A percentile compares a stretch with the other conserved stretches of the same genome.
Evolutionary conservation across 2,888 invertebrate species (phyloP).

Genomic region (Tethea ocularis): DNA sequence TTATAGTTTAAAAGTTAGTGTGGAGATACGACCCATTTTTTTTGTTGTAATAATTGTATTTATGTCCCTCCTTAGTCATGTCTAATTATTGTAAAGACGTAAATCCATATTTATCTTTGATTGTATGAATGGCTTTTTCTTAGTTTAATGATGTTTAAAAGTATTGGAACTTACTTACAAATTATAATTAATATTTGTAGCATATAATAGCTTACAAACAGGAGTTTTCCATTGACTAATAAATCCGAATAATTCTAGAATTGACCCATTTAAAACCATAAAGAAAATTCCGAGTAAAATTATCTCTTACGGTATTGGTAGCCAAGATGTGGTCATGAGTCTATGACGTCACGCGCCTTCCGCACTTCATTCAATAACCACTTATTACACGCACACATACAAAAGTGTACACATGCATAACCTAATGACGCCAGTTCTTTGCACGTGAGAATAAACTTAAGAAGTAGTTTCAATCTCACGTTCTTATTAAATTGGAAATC

Average conservation of each 20-base stretch:
- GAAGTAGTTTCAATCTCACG: slow-evolving; percentile 20
- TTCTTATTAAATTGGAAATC: slow-evolving; percentile 14
- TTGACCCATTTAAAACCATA: not conserved
- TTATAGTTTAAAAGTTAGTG: too few relatives aligned
- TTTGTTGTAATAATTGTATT: too few relatives aligned
- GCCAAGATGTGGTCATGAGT: slow-evolving; percentile 23
- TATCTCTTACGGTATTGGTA: slow-evolving; percentile 19
- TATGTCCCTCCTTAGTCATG: too few relatives aligned
- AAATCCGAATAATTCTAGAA: not conserved
- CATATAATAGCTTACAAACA: too few relatives aligned
- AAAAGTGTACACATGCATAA: slow-evolving; percentile 10
- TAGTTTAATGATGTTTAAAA: too few relatives aligned
- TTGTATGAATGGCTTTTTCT: too few relatives aligned
- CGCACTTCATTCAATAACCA: slow-evolving; percentile 44
- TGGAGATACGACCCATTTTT: too few relatives aligned
- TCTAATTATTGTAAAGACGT: too few relatives aligned
- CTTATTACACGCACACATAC: slow-evolving; percentile 21
- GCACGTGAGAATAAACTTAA: slow-evolving; percentile 8
- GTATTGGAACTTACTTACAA: too few relatives aligned
- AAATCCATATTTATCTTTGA: too few relatives aligned
- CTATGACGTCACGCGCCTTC: slow-evolving; percentile 44
- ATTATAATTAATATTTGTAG: too few relatives aligned
- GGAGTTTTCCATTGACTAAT: not conserved
- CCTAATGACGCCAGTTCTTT: not conserved
- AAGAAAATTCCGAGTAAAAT: slow-evolving; percentile 12